Evolutionary conservation across 1,140 invertebrate genomes (phyloP).

Genomic region (Caenorhabditis inopinata): DNA sequence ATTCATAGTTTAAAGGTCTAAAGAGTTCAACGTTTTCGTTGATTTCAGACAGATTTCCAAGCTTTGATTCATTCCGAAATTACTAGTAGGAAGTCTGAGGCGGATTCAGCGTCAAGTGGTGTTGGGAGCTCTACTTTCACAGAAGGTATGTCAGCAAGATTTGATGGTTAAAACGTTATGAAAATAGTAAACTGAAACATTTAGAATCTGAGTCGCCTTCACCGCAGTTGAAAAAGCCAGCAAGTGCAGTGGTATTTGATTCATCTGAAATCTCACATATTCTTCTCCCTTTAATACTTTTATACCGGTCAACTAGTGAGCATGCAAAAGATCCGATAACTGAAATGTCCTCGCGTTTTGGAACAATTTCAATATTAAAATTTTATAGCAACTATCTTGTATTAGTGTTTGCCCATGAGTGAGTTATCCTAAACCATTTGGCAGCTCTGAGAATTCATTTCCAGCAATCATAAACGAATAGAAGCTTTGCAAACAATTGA

Average conservation of each 20-base stretch:
- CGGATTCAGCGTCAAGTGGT: neutral
- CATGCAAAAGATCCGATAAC: neutral
- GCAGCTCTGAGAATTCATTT: neutral
- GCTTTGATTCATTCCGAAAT: neutral
- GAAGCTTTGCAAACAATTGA: neutral
- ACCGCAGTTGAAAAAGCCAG: neutral
- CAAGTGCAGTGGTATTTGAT: neutral
- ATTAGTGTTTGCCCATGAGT: conserved; percentile 16
- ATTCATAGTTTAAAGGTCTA: too few relatives aligned
- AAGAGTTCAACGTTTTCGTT: too few relatives aligned
- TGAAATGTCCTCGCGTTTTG: neutral
- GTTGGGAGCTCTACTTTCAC: conserved; percentile 5
- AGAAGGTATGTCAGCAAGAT: neutral
- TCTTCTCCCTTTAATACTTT: neutral
- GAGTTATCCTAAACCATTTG: neutral
- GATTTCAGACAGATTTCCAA: neutral
- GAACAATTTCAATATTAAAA: neutral
- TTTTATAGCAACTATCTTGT: conserved; percentile 12
- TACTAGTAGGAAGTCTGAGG: neutral
- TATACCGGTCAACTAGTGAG: neutral
- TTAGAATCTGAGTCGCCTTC: neutral
- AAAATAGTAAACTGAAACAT: neutral
- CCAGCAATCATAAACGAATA: neutral
- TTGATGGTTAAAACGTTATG: neutral
- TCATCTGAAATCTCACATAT: conserved; percentile 22